Conservation (phyloP, 2,888 invertebrate genomes). For the Standfussiana lucernea region DNA sequence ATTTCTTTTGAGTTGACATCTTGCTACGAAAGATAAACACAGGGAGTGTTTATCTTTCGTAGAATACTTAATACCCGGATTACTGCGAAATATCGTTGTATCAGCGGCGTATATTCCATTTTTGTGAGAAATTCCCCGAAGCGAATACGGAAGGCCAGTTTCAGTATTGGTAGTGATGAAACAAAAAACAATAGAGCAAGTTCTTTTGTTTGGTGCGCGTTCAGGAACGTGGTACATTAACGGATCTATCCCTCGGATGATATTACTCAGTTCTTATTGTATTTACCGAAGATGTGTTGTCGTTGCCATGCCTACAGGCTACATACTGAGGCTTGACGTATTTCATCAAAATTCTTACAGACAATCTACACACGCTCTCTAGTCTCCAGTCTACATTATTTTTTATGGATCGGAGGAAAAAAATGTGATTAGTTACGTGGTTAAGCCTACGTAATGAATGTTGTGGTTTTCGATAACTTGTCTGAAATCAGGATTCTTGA, state of each 20-base stretch:
- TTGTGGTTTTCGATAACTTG: not conserved
- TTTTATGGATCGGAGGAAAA: not conserved
- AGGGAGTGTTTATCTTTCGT: no score
- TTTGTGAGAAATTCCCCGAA: not conserved
- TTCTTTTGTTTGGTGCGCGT: slow-evolving; percentile 51
- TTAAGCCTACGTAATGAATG: not conserved
- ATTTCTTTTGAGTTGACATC: slow-evolving; percentile 48
- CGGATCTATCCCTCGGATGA: slow-evolving; percentile 38
- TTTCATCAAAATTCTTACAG: slow-evolving; percentile 2
- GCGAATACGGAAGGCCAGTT: slow-evolving; percentile 19
- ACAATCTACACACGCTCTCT: not conserved
- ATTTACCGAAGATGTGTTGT: slow-evolving; percentile 35
- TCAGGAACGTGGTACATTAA: slow-evolving; percentile 47
- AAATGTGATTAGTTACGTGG: not conserved
- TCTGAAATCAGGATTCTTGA: not conserved
- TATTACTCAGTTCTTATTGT: slow-evolving; percentile 56
- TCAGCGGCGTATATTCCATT: slow-evolving; percentile 21
- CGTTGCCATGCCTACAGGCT: slow-evolving; percentile 13
- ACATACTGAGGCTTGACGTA: not conserved
- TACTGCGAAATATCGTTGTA: slow-evolving; percentile 41
- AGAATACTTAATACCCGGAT: slow-evolving; percentile 27
- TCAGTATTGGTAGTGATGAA: slow-evolving; percentile 43
- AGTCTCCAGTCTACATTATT: not conserved
- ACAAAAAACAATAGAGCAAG: slow-evolving; percentile 52
- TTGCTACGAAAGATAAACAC: slow-evolving; percentile 47